phyloP scores from a whole-genome alignment of 2,888 invertebrate species.

The Coleophora deauratella region DNA sequence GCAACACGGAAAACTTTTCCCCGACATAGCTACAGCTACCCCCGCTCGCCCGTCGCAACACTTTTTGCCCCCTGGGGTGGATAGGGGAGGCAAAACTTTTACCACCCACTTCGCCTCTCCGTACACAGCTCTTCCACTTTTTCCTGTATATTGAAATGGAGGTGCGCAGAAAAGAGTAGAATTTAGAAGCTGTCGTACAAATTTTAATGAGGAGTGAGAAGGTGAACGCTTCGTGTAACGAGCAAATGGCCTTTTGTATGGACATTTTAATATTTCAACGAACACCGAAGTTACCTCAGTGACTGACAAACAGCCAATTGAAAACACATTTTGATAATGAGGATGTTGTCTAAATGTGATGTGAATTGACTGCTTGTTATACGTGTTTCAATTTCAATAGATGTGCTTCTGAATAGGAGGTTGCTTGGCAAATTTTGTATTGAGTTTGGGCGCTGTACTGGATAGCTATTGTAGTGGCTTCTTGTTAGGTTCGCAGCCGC shows the following conservation, averaged over 20 bases:
- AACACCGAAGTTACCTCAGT: constrained; percentile 18
- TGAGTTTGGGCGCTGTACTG: neutral
- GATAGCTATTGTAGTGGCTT: too few species aligned
- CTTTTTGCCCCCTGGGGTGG: constrained; percentile 68
- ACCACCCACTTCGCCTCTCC: constrained; percentile 65
- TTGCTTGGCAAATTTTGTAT: neutral
- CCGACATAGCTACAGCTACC: constrained; percentile 67
- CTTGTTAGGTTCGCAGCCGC: too few species aligned
- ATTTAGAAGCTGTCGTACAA: constrained; percentile 72
- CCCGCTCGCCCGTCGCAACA: constrained; percentile 68
- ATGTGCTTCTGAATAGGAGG: neutral
- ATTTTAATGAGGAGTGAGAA: constrained; percentile 72
- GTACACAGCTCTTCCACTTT: constrained; percentile 73
- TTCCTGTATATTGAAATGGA: constrained; percentile 74
- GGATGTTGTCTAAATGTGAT: constrained; percentile 5
- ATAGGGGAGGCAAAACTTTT: constrained; percentile 67
- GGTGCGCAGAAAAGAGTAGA: constrained; percentile 73
- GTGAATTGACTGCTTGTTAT: neutral
- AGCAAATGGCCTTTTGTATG: constrained; percentile 40
- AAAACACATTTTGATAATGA: constrained; percentile 26
- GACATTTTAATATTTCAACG: constrained; percentile 39
- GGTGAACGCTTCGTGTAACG: constrained; percentile 52
- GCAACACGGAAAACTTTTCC: constrained; percentile 75
- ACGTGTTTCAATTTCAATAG: constrained; percentile 1
- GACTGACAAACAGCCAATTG: constrained; percentile 23